Evolutionary conservation across 2,888 invertebrate species (phyloP).

Genomic region (Calliopum simillimum): DNA sequence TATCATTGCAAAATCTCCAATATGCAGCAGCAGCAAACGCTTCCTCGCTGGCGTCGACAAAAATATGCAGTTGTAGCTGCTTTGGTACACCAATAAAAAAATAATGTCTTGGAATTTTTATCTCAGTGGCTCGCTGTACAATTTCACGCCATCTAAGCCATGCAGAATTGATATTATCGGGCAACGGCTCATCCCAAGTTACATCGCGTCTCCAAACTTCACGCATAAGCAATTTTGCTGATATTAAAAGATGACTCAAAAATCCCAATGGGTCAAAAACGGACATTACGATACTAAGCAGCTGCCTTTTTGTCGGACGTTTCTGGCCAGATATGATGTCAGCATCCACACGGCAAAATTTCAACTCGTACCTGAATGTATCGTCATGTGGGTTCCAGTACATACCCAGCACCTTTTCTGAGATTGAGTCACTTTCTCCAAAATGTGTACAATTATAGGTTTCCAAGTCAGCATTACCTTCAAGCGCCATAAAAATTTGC

Average conservation of each 20-base stretch:
- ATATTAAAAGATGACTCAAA: slow-evolving; percentile 12
- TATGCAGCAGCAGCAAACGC: slow-evolving; percentile 46
- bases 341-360: slow-evolving; percentile 20
- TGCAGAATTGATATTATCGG: slow-evolving; percentile 5
- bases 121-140: slow-evolving; percentile 13
- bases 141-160: slow-evolving; percentile 24
- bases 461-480: too few species aligned
- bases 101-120: slow-evolving; percentile 25
- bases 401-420: slow-evolving; percentile 32
- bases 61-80: slow-evolving; percentile 39
- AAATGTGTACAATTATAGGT: too few species aligned
- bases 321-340: slow-evolving; percentile 13
- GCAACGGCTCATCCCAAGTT: neutral
- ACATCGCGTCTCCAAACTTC: slow-evolving; percentile 11
- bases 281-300: slow-evolving; percentile 30
- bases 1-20: slow-evolving; percentile 34
- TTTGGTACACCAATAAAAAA: slow-evolving; percentile 23
- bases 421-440: neutral
- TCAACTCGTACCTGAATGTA: slow-evolving; percentile 31
- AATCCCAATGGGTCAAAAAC: too few species aligned
- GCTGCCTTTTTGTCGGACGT: slow-evolving; percentile 26
- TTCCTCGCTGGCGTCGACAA: slow-evolving; percentile 43
- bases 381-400: slow-evolving; percentile 18
- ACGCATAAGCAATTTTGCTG: slow-evolving; percentile 1
- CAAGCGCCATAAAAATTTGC: too few species aligned